These are phyloP conservation scores for Spicauda simplicius DNA, from an alignment of 2,888 invertebrate species.

Conservation along the genomic window DNA sequence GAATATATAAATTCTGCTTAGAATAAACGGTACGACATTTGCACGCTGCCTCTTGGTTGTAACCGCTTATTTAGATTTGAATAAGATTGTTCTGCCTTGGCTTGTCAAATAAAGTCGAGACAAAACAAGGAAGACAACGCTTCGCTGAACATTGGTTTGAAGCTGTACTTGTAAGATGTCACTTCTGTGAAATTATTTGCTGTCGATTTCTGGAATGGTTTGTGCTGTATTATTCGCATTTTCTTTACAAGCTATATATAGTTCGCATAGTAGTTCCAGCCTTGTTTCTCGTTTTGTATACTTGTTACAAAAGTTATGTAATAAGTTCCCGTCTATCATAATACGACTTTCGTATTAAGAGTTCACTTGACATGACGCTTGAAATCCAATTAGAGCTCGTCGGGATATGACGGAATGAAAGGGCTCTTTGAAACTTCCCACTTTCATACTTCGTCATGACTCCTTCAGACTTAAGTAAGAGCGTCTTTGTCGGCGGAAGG, in stretches of 20 bases:
- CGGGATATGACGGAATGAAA: conserved; percentile 22
- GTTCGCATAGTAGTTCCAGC: not conserved
- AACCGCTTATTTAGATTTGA: conserved; percentile 20
- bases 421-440: conserved; percentile 19
- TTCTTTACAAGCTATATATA: too few species aligned
- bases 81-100: not conserved
- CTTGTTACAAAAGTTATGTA: not conserved
- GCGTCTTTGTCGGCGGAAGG: not conserved
- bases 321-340: not conserved
- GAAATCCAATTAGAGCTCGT: conserved; percentile 23
- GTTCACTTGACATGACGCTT: conserved; percentile 26
- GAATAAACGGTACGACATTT: conserved; percentile 18
- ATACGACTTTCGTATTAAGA: conserved; percentile 18
- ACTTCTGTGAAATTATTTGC: too few species aligned
- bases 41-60: conserved; percentile 15
- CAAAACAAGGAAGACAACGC: too few species aligned
- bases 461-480: conserved; percentile 2
- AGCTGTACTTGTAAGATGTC: too few species aligned
- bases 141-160: too few species aligned
- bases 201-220: too few species aligned
- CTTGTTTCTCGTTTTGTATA: not conserved
- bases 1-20: conserved; percentile 24
- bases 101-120: not conserved
- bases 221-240: too few species aligned
- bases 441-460: conserved; percentile 3